phyloP scores from a whole-genome alignment of 2,113 vertebrate genomes.

The Cichladusa arquata region DNA sequence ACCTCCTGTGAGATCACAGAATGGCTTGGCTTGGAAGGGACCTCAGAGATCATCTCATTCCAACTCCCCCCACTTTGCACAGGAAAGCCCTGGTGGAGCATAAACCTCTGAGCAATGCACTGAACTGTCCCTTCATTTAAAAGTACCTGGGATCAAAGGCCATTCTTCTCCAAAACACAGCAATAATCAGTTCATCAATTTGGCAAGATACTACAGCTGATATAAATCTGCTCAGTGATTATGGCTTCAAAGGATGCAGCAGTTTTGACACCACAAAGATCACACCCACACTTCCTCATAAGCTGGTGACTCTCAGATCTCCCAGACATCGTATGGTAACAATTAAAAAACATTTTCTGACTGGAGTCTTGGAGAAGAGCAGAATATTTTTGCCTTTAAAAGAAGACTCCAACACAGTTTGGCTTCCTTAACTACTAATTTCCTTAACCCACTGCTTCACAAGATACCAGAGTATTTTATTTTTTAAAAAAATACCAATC shows the following conservation, averaged over 20 bases:
- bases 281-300: not conserved
- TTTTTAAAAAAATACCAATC: no score
- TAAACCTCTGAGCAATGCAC: not conserved
- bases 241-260: not conserved
- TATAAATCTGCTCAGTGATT: not conserved
- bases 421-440: not conserved
- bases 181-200: not conserved
- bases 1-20: not conserved
- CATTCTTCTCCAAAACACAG: not conserved
- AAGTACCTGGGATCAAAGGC: not conserved
- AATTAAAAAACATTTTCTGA: constrained; percentile 10
- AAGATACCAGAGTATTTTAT: not conserved
- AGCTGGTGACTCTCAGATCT: not conserved
- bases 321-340: not conserved
- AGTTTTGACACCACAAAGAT: not conserved
- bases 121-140: not conserved
- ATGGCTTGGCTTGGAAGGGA: not conserved
- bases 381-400: not conserved
- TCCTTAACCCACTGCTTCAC: not conserved
- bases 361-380: not conserved
- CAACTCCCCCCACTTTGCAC: not conserved
- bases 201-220: not conserved
- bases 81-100: not conserved
- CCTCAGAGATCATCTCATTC: not conserved
- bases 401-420: not conserved